Base-by-base conservation (phyloP, 1,140 invertebrate species). In the Agraylea sexmaculata region DNA sequence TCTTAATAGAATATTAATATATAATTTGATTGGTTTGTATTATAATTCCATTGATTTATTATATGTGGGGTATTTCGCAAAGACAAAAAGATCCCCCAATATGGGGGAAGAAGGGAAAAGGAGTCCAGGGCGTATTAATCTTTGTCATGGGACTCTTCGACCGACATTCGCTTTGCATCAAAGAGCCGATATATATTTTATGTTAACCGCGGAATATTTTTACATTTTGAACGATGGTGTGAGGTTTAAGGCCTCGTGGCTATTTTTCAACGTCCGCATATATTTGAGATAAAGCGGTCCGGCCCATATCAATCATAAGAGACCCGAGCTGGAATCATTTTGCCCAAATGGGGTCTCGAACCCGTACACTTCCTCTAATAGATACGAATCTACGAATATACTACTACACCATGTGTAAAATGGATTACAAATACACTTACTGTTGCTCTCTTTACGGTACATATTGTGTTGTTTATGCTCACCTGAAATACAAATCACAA, bases 261-360 rank as follows among this genome's bases (percentile, higher is more conserved):
- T 40, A 45, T 48, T 48, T 48, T 43, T 45, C 46, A 48, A 42
- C 43, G 46, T 45, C 39, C 39, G 46, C 40, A 42, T 45, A 43
- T 43, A 34, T 40, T 48, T 48, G 42, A 35, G 34, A 45, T 38
- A 37, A 41, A 44, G 42, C 21, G 42, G 28, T 31, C 28, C 23
- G 21, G 46, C 42, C 42, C 45, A 45, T 48, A 48, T 48, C 42
- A 48, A 48, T 48, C 46, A 48, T 40, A 45, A 31, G 16, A 40
- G 20, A 35, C 4, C 10, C 32, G 32, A 31, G 32, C 8, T 27
- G 17, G 28, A 10, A 29, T 18, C 22, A 19, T 28, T 22, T 4
- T 18, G n/a, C 8, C 11, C 15, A 10, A 19, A 12, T 15, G n/a
- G 27, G 34, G 15, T 31, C 32, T 32, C 32, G 18, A 17, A 19